These are phyloP conservation scores for Naja naja DNA, from an alignment of 2,113 vertebrate genomes.

Conservation along the genomic window DNA sequence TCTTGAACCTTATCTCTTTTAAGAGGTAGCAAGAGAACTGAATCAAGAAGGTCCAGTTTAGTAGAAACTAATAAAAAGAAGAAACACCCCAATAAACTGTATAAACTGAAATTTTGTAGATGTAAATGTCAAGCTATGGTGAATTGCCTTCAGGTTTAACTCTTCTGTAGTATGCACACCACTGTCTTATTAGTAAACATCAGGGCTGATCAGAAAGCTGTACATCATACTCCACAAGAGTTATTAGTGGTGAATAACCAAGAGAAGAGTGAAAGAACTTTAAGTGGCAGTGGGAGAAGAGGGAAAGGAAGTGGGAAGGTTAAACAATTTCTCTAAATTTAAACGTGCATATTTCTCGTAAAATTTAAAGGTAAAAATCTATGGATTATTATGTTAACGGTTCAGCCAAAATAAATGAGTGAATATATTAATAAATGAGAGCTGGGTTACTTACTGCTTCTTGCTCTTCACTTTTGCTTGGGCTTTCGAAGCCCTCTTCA, in stretches of 20 bases:
- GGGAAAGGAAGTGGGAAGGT: neutral
- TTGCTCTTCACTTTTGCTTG: slow-evolving; percentile 92
- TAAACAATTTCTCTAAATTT: neutral
- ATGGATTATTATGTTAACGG: neutral
- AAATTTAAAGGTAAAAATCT: neutral
- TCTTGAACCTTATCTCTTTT: neutral
- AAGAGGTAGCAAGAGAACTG: neutral
- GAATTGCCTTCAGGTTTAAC: neutral
- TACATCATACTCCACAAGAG: neutral
- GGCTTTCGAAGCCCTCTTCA: slow-evolving; percentile 93
- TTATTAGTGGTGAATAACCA: neutral
- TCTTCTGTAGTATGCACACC: neutral
- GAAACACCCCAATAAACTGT: neutral
- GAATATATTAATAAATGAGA: slow-evolving; percentile 7
- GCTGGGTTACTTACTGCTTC: slow-evolving; percentile 85
- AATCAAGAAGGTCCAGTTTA: neutral
- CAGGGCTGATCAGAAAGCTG: neutral
- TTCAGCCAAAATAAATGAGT: neutral
- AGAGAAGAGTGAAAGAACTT: neutral
- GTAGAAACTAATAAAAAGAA: neutral
- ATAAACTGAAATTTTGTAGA: neutral
- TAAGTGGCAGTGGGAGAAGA: neutral
- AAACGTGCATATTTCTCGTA: neutral
- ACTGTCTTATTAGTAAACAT: neutral
- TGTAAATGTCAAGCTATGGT: neutral